These are phyloP conservation scores for Nansenia antarctica DNA, from an alignment of 2,113 vertebrate species.

Conservation along the genomic window DNA sequence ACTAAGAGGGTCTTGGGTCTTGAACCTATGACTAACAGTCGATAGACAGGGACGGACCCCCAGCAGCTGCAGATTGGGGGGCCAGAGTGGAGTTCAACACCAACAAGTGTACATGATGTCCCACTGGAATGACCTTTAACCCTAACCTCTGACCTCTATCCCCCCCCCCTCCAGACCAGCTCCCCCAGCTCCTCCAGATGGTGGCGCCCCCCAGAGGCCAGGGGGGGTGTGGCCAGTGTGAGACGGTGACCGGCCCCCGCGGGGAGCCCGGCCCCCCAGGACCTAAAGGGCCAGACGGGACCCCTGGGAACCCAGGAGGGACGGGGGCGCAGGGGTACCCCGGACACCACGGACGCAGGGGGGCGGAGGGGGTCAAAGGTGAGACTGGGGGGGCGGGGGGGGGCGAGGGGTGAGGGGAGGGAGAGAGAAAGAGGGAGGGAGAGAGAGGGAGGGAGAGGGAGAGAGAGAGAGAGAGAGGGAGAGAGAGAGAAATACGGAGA, in stretches of 20 bases:
- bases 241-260: constrained; percentile 34
- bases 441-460: background rate
- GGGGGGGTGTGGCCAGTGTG: constrained; percentile 37
- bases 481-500: no score
- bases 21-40: no score
- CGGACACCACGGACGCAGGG: constrained; percentile 34
- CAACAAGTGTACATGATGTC: no score
- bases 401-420: background rate
- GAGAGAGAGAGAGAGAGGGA: no score
- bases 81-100: no score
- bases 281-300: constrained; percentile 31
- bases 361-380: constrained; percentile 51
- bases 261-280: constrained; percentile 45
- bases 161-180: constrained; percentile 22
- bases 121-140: background rate
- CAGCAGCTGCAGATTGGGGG: no score
- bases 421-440: background rate
- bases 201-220: constrained; percentile 4
- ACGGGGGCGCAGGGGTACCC: constrained; percentile 44
- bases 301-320: constrained; percentile 43
- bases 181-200: constrained; percentile 41
- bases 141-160: background rate
- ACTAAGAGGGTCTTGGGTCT: no score
- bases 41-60: no score
- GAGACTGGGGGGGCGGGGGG: background rate